Conservation (phyloP, 2,113 vertebrate species). For the Epinephelus lanceolatus region DNA sequence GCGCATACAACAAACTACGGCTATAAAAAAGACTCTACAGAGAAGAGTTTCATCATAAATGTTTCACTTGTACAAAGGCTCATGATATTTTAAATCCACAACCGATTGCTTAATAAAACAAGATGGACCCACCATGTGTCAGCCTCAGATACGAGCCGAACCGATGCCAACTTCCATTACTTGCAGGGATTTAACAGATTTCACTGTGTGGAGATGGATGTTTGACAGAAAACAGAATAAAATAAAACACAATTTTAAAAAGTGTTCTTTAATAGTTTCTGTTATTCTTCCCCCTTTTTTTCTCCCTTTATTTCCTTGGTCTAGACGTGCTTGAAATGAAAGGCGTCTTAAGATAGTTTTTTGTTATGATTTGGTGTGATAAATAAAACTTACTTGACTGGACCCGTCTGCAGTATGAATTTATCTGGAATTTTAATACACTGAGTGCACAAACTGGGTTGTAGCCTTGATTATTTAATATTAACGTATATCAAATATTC, state of each 20-base stretch:
- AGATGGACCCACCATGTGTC: not conserved
- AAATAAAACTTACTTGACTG: no score
- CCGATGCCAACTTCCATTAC: not conserved
- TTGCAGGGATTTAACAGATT: not conserved
- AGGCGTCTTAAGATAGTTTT: no score
- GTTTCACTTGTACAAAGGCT: not conserved
- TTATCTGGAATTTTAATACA: not conserved
- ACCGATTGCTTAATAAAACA: not conserved
- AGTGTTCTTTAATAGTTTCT: not conserved
- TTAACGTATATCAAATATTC: not conserved
- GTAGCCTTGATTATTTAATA: not conserved
- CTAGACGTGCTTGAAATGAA: no score
- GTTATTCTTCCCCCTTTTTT: not conserved
- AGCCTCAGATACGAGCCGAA: not conserved
- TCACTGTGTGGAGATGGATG: not conserved
- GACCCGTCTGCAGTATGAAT: not conserved
- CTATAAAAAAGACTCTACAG: no score
- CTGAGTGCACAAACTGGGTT: not conserved
- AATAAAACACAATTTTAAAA: not conserved
- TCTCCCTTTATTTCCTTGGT: not conserved
- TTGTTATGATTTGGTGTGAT: no score
- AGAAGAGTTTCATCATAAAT: not conserved
- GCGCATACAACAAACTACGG: not conserved
- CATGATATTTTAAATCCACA: not conserved
- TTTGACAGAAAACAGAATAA: not conserved